Conservation (phyloP, 2,888 invertebrate species). For the Lasioglossum figueresi region DNA sequence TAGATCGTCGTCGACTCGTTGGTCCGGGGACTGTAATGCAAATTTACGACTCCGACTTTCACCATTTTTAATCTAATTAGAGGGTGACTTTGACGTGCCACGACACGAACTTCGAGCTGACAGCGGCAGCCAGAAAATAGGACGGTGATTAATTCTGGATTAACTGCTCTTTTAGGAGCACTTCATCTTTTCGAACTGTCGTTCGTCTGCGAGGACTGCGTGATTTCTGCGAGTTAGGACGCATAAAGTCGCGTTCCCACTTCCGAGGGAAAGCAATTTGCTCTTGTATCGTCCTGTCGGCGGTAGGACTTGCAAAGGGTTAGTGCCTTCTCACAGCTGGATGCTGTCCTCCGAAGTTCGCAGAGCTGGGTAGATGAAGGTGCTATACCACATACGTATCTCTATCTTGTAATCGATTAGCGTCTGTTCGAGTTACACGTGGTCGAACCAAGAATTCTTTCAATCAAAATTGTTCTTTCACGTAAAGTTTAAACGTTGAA, state of each 20-base stretch:
- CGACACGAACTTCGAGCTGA: not conserved
- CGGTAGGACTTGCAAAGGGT: not conserved
- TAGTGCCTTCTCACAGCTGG: not conserved
- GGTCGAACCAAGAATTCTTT: not conserved
- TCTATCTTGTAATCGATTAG: not conserved
- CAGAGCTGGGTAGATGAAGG: not conserved
- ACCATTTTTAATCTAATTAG: not conserved
- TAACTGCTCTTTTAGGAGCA: not conserved
- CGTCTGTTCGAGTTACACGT: not conserved
- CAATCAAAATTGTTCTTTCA: not conserved
- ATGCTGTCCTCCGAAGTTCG: not conserved
- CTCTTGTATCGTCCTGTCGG: not conserved
- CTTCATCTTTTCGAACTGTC: slow-evolving; percentile 10
- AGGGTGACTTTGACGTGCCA: not conserved
- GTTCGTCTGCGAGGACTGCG: not conserved
- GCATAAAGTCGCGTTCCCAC: not conserved
- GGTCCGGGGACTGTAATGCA: too few relatives aligned
- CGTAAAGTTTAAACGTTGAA: not conserved
- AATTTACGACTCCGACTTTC: not conserved
- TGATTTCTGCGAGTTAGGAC: not conserved
- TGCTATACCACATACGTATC: not conserved
- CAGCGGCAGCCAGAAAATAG: not conserved
- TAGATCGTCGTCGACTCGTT: not conserved
- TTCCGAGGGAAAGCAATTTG: not conserved
- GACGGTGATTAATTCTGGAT: not conserved